A percentile compares a stretch with the other conserved stretches of the same genome.
These are phyloP conservation scores for Acanthornis magna DNA, from an alignment of 2,797 vertebrate species.

Conservation along the genomic window DNA sequence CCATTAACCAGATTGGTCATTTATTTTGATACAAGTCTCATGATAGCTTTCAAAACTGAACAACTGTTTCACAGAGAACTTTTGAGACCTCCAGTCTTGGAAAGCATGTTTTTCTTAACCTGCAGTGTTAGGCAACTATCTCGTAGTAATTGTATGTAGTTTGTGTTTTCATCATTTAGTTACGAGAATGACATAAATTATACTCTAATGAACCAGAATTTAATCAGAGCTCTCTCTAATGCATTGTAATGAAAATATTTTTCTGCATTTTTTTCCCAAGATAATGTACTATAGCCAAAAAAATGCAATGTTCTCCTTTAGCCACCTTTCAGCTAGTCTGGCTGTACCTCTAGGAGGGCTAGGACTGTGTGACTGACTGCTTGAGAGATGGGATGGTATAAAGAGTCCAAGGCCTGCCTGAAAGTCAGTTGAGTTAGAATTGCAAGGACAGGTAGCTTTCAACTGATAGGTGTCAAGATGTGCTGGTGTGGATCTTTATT, in stretches of 20 bases:
- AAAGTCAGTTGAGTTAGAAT: neutral
- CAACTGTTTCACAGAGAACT: neutral
- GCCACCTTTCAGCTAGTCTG: neutral
- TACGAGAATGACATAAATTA: neutral
- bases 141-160: neutral
- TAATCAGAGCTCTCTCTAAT: neutral
- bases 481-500: neutral
- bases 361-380: neutral
- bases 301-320: neutral
- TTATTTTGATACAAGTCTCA: neutral
- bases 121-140: neutral
- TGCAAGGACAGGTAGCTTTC: neutral
- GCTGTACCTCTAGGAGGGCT: neutral
- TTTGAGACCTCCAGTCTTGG: neutral
- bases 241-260: neutral
- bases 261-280: neutral
- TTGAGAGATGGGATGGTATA: neutral
- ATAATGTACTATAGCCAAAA: neutral
- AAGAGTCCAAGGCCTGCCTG: neutral
- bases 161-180: neutral
- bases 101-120: neutral
- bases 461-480: neutral
- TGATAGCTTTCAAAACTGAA: neutral
- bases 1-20: neutral
- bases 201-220: neutral